Base-by-base conservation (phyloP, 2,113 vertebrate genomes). In the Perca flavescens region DNA sequence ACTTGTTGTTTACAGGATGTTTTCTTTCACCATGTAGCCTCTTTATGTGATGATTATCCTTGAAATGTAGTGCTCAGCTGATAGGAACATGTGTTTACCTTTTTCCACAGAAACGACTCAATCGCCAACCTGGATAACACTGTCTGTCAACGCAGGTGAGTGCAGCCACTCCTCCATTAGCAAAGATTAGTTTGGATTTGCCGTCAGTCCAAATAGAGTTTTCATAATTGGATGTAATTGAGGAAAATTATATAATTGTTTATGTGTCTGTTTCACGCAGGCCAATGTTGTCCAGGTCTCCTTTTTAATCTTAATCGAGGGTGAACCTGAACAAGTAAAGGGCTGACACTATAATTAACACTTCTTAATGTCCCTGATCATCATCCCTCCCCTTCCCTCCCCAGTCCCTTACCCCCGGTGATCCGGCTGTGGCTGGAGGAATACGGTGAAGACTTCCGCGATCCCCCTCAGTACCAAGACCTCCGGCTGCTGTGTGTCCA, bases 371-470 rank as follows among this genome's bases (percentile, higher is more conserved):
- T 74, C 40, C 40, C 21, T 40, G 3, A 15, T 71, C 63, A 3
- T 61, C 31, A 3, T 4, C 31, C 28, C n/a, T n/a, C 28, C 28
- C 28, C 31, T 5, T 4, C 31, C 31, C 34, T 50, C 66, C 12
- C 87, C 60, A 96, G 95, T 0, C 62, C 95, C 5, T 90, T 97
- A 72, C 57, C 72, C 6, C 84, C 79, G 0, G 75, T 96, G 69
- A 82, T 96, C 69, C 94, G 86, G 0, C 89, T 92, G 73, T 97
- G 97, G 97, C 84, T 98, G 4, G 92, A 92, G 34, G 94, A 96
- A 67, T 93, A 96, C 75, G 85, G 92, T 2, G 94, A 95, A 62
- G 96, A 97, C 82, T 95, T 97, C 88, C 84, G 91, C 19, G 95
- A 97, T 1, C 93, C 96, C 1, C 96, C 96, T 40, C 70, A 89